Evolutionary conservation across 2,797 vertebrate species (phyloP).

Genomic region (Phalanger gymnotis): DNA sequence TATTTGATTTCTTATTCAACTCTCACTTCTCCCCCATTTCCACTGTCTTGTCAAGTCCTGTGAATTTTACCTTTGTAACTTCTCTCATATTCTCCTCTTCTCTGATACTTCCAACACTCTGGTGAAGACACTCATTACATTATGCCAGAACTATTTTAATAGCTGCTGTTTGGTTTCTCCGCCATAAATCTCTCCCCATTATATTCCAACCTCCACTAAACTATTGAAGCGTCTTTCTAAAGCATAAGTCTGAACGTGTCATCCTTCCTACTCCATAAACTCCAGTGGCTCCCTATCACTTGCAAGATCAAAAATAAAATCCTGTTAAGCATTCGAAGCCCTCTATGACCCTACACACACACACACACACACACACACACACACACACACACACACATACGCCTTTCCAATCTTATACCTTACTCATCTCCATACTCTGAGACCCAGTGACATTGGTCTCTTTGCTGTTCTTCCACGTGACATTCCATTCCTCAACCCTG

Average conservation of each 20-base stretch:
- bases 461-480: not conserved
- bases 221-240: not conserved
- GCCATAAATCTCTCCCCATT: not conserved
- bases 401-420: not conserved
- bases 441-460: not conserved
- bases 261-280: not conserved
- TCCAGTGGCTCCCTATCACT: not conserved
- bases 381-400: not conserved
- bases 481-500: not conserved
- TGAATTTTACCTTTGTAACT: not conserved
- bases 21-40: not conserved
- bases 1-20: not conserved
- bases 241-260: not conserved
- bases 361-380: not conserved
- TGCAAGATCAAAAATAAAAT: not conserved
- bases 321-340: not conserved
- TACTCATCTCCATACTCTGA: not conserved
- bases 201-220: not conserved
- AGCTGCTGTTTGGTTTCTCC: not conserved
- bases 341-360: not conserved
- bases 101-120: not conserved
- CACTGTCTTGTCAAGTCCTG: not conserved
- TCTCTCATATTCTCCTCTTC: not conserved
- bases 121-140: not conserved
- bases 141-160: not conserved